A percentile compares a stretch with the other conserved stretches of the same genome.
These are phyloP conservation scores for Syritta pipiens DNA, from an alignment of 2,888 invertebrate genomes.

Conservation along the genomic window DNA sequence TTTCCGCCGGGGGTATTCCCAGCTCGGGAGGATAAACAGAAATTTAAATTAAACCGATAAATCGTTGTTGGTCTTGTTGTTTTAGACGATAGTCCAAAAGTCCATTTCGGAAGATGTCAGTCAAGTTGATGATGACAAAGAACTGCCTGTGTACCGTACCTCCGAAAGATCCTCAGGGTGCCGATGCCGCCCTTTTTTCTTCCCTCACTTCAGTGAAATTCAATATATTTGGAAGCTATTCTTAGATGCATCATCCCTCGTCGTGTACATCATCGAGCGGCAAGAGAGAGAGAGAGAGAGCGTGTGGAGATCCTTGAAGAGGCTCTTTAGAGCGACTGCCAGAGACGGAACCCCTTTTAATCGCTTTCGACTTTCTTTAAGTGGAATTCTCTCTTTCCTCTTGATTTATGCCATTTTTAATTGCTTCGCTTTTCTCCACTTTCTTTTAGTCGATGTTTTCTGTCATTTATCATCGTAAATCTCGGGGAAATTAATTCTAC, in stretches of 20 bases:
- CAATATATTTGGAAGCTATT: constrained; percentile 53
- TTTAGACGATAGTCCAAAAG: constrained; percentile 32
- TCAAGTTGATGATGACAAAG: constrained; percentile 65
- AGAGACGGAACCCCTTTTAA: constrained; percentile 63
- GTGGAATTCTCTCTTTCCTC: constrained; percentile 35
- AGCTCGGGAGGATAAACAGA: constrained; percentile 26
- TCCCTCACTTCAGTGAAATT: constrained; percentile 30
- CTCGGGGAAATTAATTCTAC: constrained; percentile 58
- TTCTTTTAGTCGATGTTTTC: constrained; percentile 63
- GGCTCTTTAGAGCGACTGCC: constrained; percentile 26
- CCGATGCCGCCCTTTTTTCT: not conserved
- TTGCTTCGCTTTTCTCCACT: constrained; percentile 66
- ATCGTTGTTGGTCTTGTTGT: constrained; percentile 18
- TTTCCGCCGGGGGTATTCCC: constrained; percentile 36
- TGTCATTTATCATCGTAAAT: constrained; percentile 67
- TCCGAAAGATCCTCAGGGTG: constrained; percentile 33
- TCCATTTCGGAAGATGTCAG: constrained; percentile 62
- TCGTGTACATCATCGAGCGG: too few species aligned
- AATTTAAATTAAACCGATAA: constrained; percentile 60
- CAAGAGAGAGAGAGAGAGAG: too few species aligned
- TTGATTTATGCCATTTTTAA: constrained; percentile 68
- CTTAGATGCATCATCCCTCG: constrained; percentile 43
- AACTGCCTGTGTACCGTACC: constrained; percentile 28
- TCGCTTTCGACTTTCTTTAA: constrained; percentile 42
- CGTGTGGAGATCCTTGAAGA: constrained; percentile 48